Evolutionary conservation across 2,797 vertebrate species (phyloP).

Genomic region (Rachycentron canadum): DNA sequence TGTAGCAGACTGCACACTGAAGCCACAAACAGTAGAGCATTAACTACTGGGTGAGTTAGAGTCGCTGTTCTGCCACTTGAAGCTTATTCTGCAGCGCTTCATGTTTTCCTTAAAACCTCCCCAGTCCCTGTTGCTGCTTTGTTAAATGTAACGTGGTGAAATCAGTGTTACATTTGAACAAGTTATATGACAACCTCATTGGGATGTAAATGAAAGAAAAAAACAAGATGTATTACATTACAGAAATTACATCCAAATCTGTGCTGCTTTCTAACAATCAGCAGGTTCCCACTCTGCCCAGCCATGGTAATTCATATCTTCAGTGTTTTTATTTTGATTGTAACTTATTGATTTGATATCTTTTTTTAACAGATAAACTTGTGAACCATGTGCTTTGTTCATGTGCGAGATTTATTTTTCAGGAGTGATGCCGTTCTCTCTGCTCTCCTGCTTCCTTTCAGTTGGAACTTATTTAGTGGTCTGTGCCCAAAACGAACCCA

Average conservation of each 20-base stretch:
- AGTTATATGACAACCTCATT: neutral
- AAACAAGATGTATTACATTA: neutral
- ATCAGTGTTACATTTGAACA: conserved; percentile 30
- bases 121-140: conserved; percentile 18
- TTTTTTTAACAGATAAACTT: neutral
- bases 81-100: conserved; percentile 49
- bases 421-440: conserved; percentile 46
- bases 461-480: conserved; percentile 81
- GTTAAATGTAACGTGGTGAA: conserved; percentile 29
- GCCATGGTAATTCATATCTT: neutral
- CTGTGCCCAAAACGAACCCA: conserved; percentile 72
- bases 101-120: conserved; percentile 19
- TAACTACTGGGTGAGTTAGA: conserved; percentile 30
- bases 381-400: conserved; percentile 5
- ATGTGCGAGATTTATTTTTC: neutral
- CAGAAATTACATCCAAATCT: neutral
- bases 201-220: neutral
- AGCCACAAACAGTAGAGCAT: conserved; percentile 23
- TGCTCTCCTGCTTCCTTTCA: conserved; percentile 72
- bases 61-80: neutral
- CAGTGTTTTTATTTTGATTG: neutral
- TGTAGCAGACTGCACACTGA: conserved; percentile 49
- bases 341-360: neutral
- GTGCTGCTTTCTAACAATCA: conserved; percentile 38
- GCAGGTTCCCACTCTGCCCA: conserved; percentile 5